Percentiles rank a stretch among this genome's conserved stretches.
phyloP scores from a whole-genome alignment of 2,797 vertebrate species.

The Threskiornis aethiopicus region DNA sequence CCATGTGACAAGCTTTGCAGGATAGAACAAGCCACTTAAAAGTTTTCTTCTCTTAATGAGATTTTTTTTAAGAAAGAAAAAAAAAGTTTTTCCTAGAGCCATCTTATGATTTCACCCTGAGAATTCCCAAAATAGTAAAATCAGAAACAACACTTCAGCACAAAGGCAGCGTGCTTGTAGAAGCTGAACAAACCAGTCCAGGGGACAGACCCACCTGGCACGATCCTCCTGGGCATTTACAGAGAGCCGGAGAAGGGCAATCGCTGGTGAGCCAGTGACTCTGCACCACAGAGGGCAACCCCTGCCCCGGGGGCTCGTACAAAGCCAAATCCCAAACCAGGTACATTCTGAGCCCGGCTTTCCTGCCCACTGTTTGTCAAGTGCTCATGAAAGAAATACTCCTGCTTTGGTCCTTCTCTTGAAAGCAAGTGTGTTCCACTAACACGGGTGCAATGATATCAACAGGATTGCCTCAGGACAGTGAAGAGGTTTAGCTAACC shows the following conservation, averaged over 20 bases:
- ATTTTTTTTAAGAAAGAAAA: background rate
- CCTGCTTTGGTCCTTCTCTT: background rate
- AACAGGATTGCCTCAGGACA: background rate
- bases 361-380: background rate
- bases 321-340: background rate
- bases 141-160: background rate
- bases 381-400: background rate
- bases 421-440: background rate
- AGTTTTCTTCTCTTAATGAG: background rate
- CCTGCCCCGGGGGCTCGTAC: accelerated
- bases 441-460: accelerated
- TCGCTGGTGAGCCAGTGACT: background rate
- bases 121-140: constrained; percentile 10
- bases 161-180: background rate
- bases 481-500: background rate
- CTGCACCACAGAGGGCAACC: background rate
- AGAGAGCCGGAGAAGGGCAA: background rate
- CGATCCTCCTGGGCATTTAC: accelerated
- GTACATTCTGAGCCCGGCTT: background rate
- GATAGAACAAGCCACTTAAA: background rate
- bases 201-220: background rate
- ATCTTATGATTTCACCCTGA: constrained; percentile 1
- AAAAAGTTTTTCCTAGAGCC: background rate
- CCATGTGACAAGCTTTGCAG: background rate
- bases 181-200: background rate